Base-by-base conservation (phyloP, 2,797 vertebrate genomes). In the Pogonophryne albipinna region DNA sequence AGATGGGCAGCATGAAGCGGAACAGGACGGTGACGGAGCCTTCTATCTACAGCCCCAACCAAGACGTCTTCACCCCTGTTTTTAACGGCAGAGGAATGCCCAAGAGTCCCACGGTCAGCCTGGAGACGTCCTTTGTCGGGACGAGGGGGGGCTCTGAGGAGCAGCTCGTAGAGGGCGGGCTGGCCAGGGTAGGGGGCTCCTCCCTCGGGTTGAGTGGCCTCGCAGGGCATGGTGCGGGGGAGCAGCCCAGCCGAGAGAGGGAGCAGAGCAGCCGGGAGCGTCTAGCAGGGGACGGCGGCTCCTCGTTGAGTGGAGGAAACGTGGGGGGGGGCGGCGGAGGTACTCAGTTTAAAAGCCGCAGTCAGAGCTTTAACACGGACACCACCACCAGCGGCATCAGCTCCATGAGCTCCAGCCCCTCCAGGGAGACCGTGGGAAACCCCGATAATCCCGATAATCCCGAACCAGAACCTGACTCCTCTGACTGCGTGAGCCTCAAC, bases 381-480 rank as follows among this genome's bases (percentile, higher is more conserved):
- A 99, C 98, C 19, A 99, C 98, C 31, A 99, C 98, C 62, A 99
- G 98, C 56, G 98, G 98, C 66, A 99, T 99, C 91, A 99, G 98
- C 91, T 99, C 98, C 51, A 99, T 99, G 98, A 99, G 98, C 89
- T 99, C 98, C 55, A 99, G 98, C 87, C 98, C 98, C 17, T 99
- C 98, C 27, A 93, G 98, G 71, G 98, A 99, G 92, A 98, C 97
- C 0, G 96, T 98, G 53, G 97, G 97, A 44, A 96, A 95, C 92
- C 95, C 51, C 0, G 98, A 98, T 74, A 90, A 94, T 53, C 95
- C 51, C 0, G 98, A 98, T 74, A 90, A 94, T 53, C 80, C 93
- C 0, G 92, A 94, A 9, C 96, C 96, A 66, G 95, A 91, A 91
- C 96, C 76, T 0, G 93, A 96, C 78, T 98, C 98, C 79, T 97